A percentile compares a stretch with the other conserved stretches of the same genome.
These are phyloP conservation scores for Exephanes ischioxanthus DNA, from an alignment of 2,888 invertebrate species.

Conservation along the genomic window DNA sequence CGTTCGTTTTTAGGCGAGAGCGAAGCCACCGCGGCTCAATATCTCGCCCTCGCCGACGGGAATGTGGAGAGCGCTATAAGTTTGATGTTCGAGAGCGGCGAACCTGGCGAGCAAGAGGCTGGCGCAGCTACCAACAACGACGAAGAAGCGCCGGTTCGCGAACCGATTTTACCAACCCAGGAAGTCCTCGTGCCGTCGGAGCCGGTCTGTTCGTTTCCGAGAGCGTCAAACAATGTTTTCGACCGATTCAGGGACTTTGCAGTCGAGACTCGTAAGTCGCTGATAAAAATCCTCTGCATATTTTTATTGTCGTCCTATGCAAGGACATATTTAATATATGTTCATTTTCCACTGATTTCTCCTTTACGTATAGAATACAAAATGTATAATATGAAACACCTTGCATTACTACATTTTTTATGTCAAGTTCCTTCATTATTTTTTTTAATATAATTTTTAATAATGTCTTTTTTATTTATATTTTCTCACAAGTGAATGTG, in stretches of 20 bases:
- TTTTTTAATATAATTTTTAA: background rate
- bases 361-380: background rate
- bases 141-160: constrained; percentile 78
- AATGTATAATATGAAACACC: background rate
- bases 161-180: constrained; percentile 82
- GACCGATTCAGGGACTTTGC: constrained; percentile 83
- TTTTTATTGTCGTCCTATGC: background rate
- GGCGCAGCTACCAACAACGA: constrained; percentile 42
- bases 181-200: constrained; percentile 82
- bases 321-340: background rate
- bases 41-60: constrained; percentile 81
- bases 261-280: constrained; percentile 81
- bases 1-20: constrained; percentile 75
- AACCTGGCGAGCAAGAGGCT: constrained; percentile 59
- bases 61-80: constrained; percentile 82
- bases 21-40: constrained; percentile 80
- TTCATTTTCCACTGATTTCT: background rate
- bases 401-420: background rate
- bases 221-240: constrained; percentile 80
- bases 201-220: constrained; percentile 79
- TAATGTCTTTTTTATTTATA: no score
- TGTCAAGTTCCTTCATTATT: background rate
- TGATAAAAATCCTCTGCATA: background rate
- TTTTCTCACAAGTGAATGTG: no score
- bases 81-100: constrained; percentile 81